Percentiles rank a stretch among this genome's conserved stretches.
Evolutionary conservation across 2,888 invertebrate species (phyloP).

Genomic region (Oegoconia quadripuncta): DNA sequence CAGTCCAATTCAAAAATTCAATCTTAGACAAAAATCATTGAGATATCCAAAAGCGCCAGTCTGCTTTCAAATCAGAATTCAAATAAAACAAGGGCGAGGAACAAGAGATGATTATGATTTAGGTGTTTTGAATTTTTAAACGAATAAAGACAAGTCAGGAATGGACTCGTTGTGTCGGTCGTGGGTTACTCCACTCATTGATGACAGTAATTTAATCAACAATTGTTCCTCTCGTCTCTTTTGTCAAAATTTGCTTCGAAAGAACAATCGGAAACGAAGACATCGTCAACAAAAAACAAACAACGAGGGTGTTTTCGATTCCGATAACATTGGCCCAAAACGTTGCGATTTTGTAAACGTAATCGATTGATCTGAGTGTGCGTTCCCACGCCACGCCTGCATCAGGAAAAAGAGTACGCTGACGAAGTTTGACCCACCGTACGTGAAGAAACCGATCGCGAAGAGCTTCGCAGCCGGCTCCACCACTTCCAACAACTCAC

Average conservation of each 20-base stretch:
- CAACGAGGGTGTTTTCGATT: constrained; percentile 48
- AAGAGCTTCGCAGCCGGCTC: constrained; percentile 84
- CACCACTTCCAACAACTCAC: constrained; percentile 85
- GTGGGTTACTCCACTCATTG: neutral
- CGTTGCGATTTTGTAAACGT: constrained; percentile 58
- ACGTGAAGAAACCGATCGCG: constrained; percentile 89
- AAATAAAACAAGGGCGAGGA: constrained; percentile 32
- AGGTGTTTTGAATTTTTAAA: no score
- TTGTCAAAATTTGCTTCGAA: constrained; percentile 19
- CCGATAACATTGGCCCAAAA: constrained; percentile 33
- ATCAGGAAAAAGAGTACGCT: constrained; percentile 92
- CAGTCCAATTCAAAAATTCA: constrained; percentile 48
- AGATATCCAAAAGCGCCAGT: constrained; percentile 78
- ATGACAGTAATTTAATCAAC: constrained; percentile 19
- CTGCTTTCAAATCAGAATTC: constrained; percentile 42
- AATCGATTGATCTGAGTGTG: constrained; percentile 79
- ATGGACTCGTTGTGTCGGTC: constrained; percentile 1
- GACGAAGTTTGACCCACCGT: constrained; percentile 93
- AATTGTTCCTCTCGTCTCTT: constrained; percentile 31
- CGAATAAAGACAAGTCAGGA: no score
- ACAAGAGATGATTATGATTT: constrained; percentile 35
- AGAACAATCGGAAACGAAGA: constrained; percentile 31
- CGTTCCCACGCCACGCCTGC: constrained; percentile 77
- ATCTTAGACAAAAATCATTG: constrained; percentile 36
- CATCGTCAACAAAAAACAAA: constrained; percentile 27